Evolutionary conservation across 53 echinoderm and acorn worm species (phyloP).

Genomic region (Stichopus horrens): DNA sequence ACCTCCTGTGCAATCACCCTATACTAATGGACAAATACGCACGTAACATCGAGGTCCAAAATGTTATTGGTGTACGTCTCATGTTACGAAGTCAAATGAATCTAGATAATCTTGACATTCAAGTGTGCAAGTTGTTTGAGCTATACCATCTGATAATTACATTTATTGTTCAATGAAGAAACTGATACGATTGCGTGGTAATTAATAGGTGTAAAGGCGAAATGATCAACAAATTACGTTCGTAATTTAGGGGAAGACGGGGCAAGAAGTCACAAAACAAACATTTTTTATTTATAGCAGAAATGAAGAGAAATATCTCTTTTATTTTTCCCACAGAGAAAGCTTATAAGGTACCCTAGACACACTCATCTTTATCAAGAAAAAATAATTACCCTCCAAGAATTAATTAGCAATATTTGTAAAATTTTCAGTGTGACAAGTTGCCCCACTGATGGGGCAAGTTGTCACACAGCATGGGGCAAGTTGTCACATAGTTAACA

Average conservation of each 20-base stretch:
- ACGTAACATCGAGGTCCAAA: too few species aligned
- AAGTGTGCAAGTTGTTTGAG: too few species aligned
- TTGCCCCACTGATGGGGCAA: slow-evolving; percentile 12
- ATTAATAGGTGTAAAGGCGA: too few species aligned
- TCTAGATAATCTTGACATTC: too few species aligned
- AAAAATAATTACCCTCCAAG: not conserved
- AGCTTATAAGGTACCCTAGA: not conserved
- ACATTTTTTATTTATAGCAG: not conserved
- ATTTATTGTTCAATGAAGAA: too few species aligned
- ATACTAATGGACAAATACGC: too few species aligned
- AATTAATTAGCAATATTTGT: not conserved
- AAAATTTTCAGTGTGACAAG: not conserved
- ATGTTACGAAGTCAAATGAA: too few species aligned
- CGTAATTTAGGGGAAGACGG: slow-evolving; percentile 7
- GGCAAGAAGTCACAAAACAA: slow-evolving; percentile 2
- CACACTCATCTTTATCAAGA: not conserved
- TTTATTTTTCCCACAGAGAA: not conserved
- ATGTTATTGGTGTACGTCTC: too few species aligned
- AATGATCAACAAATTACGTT: too few species aligned
- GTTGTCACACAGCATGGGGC: slow-evolving; percentile 7
- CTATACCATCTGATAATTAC: too few species aligned
- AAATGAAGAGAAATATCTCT: not conserved
- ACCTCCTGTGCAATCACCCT: too few species aligned
- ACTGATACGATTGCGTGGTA: too few species aligned
- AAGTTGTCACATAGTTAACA: not conserved